Conservation (phyloP, 2,888 invertebrate species). For the Dicyrtoma fusca region DNA sequence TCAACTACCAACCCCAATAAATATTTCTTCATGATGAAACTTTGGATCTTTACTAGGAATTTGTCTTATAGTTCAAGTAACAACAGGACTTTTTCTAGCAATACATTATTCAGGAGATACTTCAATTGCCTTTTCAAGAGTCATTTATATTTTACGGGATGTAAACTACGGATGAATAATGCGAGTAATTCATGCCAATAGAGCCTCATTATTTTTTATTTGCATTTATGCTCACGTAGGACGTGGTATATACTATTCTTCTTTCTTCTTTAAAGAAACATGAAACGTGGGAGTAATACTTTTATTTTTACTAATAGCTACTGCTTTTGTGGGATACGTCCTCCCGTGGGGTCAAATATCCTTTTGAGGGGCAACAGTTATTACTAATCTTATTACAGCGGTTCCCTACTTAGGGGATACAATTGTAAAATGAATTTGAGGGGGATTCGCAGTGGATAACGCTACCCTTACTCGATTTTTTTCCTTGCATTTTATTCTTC, state of each 20-base stretch:
- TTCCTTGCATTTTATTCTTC: conserved; percentile 73
- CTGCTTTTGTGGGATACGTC: conserved; percentile 78
- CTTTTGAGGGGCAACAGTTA: conserved; percentile 79
- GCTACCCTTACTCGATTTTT: conserved; percentile 78
- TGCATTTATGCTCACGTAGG: conserved; percentile 71
- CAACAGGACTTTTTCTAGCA: conserved; percentile 71
- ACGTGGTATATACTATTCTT: conserved; percentile 60
- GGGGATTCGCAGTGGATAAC: conserved; percentile 74
- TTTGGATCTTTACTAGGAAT: conserved; percentile 70
- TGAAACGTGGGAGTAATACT: conserved; percentile 71
- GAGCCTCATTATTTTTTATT: conserved; percentile 74
- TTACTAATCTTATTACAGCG: conserved; percentile 74
- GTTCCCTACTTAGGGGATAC: conserved; percentile 70
- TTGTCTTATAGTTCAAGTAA: conserved; percentile 69
- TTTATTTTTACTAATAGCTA: conserved; percentile 70
- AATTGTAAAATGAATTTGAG: conserved; percentile 74
- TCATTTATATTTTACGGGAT: conserved; percentile 72
- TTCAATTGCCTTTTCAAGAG: conserved; percentile 68
- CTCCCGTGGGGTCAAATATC: conserved; percentile 81
- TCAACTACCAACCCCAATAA: conserved; percentile 67
- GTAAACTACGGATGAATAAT: conserved; percentile 72
- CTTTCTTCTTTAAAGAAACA: conserved; percentile 64
- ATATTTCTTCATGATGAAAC: conserved; percentile 71
- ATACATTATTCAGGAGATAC: conserved; percentile 72
- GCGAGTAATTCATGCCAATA: conserved; percentile 71